Conservation (phyloP, 2,113 vertebrate genomes). For the Ranitomeya imitator region DNA sequence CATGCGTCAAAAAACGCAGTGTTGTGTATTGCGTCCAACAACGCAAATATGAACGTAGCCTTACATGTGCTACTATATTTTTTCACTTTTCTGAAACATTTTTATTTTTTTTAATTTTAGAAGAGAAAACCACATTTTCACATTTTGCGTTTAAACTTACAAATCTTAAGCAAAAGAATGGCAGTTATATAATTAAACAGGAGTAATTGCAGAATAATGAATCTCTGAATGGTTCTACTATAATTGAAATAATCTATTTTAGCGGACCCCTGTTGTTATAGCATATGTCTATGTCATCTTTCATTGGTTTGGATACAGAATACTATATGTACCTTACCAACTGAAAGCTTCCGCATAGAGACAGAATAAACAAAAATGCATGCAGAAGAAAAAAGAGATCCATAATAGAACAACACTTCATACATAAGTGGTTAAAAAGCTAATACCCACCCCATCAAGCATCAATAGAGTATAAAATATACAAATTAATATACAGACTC, state of each 20-base stretch:
- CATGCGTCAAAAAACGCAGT: no score
- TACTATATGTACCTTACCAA: background rate
- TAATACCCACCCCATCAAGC: no score
- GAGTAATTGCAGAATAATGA: background rate
- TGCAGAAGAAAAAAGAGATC: background rate
- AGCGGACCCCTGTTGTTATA: background rate
- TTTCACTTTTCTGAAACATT: background rate
- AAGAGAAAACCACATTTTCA: background rate
- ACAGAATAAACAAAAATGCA: background rate
- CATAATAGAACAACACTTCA: background rate
- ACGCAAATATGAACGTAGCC: no score
- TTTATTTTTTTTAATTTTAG: background rate
- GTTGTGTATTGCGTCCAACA: no score
- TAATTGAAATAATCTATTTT: background rate
- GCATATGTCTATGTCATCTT: background rate
- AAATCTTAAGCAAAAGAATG: constrained; percentile 3
- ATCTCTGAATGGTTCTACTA: background rate
- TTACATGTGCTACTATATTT: background rate
- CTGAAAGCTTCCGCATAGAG: background rate
- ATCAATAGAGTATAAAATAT: background rate
- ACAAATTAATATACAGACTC: no score
- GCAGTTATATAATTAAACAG: background rate
- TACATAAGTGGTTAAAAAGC: background rate
- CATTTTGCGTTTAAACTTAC: background rate
- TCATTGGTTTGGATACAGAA: background rate